Conservation (phyloP, 2,888 invertebrate species). For the Ischnus inquisitorius region DNA sequence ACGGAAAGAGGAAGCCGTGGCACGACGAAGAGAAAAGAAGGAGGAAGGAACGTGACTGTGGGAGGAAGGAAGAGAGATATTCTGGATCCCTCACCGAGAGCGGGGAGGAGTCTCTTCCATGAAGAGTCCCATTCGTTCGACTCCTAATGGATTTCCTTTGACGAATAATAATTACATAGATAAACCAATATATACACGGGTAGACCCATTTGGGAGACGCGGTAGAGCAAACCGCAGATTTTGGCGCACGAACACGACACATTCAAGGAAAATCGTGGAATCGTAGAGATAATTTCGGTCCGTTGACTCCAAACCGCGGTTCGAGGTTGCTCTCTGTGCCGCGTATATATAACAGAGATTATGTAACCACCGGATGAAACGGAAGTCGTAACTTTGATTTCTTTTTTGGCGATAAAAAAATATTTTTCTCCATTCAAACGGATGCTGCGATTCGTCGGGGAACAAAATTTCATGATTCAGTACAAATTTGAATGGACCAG, state of each 20-base stretch:
- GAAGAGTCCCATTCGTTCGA: not conserved
- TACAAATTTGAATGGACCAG: not conserved
- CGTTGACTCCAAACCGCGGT: not conserved
- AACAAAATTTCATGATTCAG: not conserved
- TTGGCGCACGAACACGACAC: not conserved
- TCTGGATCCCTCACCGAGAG: not conserved
- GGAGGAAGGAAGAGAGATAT: constrained; percentile 12
- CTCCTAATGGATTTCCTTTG: constrained; percentile 8
- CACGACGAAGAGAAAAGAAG: not conserved
- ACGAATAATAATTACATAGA: constrained; percentile 30
- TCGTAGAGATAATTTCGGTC: constrained; percentile 20
- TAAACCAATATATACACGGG: constrained; percentile 26
- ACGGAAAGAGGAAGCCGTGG: constrained; percentile 18
- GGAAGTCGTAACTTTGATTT: not conserved
- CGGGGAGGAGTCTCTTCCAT: not conserved
- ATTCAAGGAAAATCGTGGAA: not conserved
- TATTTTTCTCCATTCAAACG: not conserved
- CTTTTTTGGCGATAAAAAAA: not conserved
- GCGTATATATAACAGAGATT: constrained; percentile 4
- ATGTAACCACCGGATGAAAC: constrained; percentile 8
- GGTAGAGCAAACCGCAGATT: constrained; percentile 10
- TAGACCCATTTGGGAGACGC: not conserved
- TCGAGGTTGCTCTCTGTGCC: not conserved
- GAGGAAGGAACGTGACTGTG: constrained; percentile 33
- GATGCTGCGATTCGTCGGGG: not conserved